Evolutionary conservation across 2,797 vertebrate species (phyloP), one percentile per base, ranked within the genome.

Genomic region (Pogonophryne albipinna): DNA sequence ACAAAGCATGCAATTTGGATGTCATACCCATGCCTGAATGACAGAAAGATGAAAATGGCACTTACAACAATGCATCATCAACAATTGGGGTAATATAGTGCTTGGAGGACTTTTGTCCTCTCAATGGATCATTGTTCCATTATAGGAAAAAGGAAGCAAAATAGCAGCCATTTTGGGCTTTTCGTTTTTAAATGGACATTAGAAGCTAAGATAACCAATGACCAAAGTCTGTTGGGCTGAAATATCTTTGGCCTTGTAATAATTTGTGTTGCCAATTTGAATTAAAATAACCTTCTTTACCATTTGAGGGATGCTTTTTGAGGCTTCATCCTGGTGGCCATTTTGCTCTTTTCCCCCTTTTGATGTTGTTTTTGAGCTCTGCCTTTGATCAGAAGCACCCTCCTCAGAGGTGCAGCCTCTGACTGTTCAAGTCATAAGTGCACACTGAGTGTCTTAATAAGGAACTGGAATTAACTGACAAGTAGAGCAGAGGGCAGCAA

Each of bases 321-420:
- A 75, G 45, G 60, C 47, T 14, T 44, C 23, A 23, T 7, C n/a
- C 58, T 27, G 12, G 23, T 65, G 42, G 56, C 57, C 1, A 8
- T 66, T 62, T 38, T 80, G 46, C 74, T 80, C 63, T 82, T 65
- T 55, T 11, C 16, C 46, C 17, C 10, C 20, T 88, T 80, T 38
- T 88, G 71, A 87, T 85, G 79, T 45, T 42, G 45, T 63, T 76
- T 85, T 76, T 87, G 61, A 86, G 78, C 80, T 65, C 56, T 62
- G 60, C 61, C 46, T 78, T 80, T 79, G 66, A 85, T 68, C 61
- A 50, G 31, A 47, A 34, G 66, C 55, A 12, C 23, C 15, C 2
- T 19, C 27, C 84, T 75, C 60, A 57, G 66, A 85, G 79, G 63
- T 66, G 74, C 20, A 77, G 62, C 42, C 44, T 51, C 42, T 13